Base-by-base conservation (phyloP, 2,797 vertebrate species). In the Channa striata region DNA sequence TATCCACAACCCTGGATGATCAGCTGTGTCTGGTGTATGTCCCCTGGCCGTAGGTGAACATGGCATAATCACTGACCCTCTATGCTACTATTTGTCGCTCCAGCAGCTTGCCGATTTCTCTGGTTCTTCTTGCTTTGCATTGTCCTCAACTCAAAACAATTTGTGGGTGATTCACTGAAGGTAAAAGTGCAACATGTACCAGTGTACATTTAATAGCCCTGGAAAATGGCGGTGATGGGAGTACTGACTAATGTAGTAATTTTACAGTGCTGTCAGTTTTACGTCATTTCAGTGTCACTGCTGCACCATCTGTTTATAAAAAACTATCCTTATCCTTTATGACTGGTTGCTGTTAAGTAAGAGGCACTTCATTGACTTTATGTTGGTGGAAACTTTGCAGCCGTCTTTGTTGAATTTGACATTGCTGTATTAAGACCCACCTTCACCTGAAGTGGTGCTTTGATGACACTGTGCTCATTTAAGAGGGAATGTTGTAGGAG, bases 261-360 rank as follows among this genome's bases (percentile, higher is more conserved):
- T 65, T 74, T 44, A 25, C 13, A 14, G 25, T 30, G 25, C 25
- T 30, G 21, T 52, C n/a, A n/a, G 12, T 51, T 77, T 77, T 67
- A 51, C 13, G 0, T 71, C 19, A 65, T 21, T 0, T 75, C 34
- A 30, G 11, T 66, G 30, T 53, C 44, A 49, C 14, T 39, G 49
- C 53, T 56, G 34, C 49, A 43, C 33, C 30, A 57, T 68, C 2
- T 20, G 25, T 30, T 6, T 30, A 30, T 30, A 30, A 30, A 30
- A 30, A 0, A 44, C 13, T 56, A 11, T 5, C 11, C 59, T 42
- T 12, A 25, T 57, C 16, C 12, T 59, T 36, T 48, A 6, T 50
- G 50, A 54, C 13, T 25, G 51, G 6, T 30, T 30, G 43, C 17
- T 37, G 19, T 68, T 74, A 17, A 58, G 19, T 59, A 19, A 40